A percentile compares a stretch with the other conserved stretches of the same genome.
phyloP scores from a whole-genome alignment of 2,888 invertebrate genomes.

The Dicycla oo region DNA sequence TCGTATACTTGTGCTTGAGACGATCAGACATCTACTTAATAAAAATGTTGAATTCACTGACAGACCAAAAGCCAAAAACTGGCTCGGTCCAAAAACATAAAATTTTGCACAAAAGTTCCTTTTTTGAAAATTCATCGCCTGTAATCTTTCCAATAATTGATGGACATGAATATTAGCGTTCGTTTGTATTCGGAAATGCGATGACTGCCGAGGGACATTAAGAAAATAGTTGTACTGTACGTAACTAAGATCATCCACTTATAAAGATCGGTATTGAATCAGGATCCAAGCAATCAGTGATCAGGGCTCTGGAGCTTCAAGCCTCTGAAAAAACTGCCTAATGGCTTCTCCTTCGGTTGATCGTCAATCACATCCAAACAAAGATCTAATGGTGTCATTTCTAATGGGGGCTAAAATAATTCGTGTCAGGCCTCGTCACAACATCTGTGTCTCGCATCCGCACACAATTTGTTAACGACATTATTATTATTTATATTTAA shows the following conservation, averaged over 20 bases:
- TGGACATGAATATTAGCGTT: too few relatives aligned
- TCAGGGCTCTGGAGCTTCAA: background rate
- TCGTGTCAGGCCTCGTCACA: constrained; percentile 30
- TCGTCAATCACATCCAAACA: background rate
- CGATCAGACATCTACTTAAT: background rate
- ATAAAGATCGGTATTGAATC: background rate
- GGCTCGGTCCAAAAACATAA: background rate
- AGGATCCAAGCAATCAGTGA: background rate
- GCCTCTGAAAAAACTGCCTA: background rate
- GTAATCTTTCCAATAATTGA: too few relatives aligned
- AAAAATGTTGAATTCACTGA: background rate
- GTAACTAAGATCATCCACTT: background rate
- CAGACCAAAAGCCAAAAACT: background rate
- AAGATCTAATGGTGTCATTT: too few relatives aligned
- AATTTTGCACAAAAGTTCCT: background rate
- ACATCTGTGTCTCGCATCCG: constrained; percentile 38
- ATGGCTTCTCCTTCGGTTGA: background rate
- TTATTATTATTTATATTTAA: constrained; percentile 45
- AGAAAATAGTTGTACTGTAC: too few relatives aligned
- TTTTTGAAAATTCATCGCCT: background rate
- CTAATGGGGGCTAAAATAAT: background rate
- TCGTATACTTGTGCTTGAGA: background rate
- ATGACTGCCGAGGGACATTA: too few relatives aligned
- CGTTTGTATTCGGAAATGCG: too few relatives aligned
- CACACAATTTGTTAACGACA: constrained; percentile 39